A percentile compares a stretch with the other conserved stretches of the same genome.
Conservation (phyloP, 2,113 vertebrate genomes). For the Verasper variegatus region DNA sequence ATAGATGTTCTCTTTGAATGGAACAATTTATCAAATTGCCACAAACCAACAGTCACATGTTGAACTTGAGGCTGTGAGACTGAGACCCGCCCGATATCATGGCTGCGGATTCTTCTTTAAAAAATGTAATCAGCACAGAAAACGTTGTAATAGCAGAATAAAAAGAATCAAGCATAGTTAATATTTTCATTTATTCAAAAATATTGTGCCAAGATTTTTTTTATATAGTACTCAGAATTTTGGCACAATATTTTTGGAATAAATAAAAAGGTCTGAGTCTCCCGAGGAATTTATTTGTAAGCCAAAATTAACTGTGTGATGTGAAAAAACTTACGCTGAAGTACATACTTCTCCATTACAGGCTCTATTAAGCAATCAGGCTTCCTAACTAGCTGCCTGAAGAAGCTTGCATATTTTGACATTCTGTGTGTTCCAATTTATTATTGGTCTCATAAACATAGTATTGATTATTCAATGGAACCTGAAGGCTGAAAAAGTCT, state of each 20-base stretch:
- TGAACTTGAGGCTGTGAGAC: not conserved
- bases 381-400: not conserved
- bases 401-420: not conserved
- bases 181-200: not conserved
- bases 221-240: no score
- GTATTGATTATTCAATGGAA: conserved; percentile 5
- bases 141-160: not conserved
- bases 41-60: not conserved
- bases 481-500: conserved; percentile 18
- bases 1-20: not conserved
- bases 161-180: not conserved
- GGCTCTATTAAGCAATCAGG: not conserved
- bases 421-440: not conserved
- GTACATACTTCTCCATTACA: not conserved
- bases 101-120: not conserved
- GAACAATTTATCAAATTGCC: not conserved
- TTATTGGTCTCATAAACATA: not conserved
- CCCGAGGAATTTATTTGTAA: not conserved
- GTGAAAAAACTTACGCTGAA: no score
- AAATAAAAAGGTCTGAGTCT: no score
- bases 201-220: no score
- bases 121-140: no score
- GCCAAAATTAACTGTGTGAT: no score
- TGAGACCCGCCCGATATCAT: not conserved
- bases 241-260: no score